Percentiles rank a stretch among this genome's conserved stretches.
Conservation (phyloP, 2,113 vertebrate genomes). For the Hyaena hyaena region DNA sequence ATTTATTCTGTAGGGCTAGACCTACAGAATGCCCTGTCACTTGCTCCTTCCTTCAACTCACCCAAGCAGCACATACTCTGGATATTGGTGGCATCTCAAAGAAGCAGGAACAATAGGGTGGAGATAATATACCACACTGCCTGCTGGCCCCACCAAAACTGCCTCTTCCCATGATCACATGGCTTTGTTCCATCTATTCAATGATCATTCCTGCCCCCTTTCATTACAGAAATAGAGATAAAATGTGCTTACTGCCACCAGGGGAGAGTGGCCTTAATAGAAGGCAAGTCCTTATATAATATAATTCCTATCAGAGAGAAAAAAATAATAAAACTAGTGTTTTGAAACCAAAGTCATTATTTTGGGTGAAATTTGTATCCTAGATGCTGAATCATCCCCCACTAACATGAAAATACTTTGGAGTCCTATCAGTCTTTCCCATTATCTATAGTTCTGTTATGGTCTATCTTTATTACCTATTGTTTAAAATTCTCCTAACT, state of each 20-base stretch:
- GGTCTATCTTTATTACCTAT: not conserved
- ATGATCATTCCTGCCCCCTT: not conserved
- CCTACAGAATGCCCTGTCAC: not conserved
- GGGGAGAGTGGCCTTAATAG: not conserved
- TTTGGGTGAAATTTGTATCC: conserved; percentile 5
- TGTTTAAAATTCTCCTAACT: not conserved
- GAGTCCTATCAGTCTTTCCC: not conserved
- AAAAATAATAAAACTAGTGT: not conserved
- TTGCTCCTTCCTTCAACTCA: not conserved
- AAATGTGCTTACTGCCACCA: not conserved
- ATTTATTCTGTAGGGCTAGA: not conserved
- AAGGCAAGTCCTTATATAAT: conserved; percentile 1
- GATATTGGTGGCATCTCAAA: not conserved
- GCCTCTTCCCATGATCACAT: not conserved
- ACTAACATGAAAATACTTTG: not conserved
- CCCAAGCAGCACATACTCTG: not conserved
- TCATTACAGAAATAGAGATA: conserved; percentile 11
- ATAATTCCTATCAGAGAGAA: not conserved
- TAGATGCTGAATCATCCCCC: not conserved
- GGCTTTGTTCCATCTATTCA: not conserved
- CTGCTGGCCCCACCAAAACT: not conserved
- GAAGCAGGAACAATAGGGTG: not conserved
- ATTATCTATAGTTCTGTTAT: not conserved
- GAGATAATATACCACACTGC: too few species aligned
- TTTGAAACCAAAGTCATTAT: not conserved